Evolutionary conservation across 1,140 invertebrate genomes (phyloP).

Genomic region (Cheumatopsyche charites): DNA sequence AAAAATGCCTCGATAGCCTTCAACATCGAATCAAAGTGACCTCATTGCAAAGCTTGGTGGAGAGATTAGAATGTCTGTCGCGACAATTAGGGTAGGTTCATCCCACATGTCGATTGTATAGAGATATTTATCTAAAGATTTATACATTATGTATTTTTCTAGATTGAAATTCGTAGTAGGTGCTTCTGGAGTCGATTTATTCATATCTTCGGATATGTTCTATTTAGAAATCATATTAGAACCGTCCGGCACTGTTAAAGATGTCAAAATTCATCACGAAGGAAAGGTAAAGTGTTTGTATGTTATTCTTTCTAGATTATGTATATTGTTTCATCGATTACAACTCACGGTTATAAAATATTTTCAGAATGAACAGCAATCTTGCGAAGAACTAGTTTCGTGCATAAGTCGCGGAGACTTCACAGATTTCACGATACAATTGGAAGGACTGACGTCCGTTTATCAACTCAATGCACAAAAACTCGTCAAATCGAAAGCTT

Average conservation of each 20-base stretch:
- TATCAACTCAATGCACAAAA: constrained; percentile 95
- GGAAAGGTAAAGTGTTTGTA: constrained; percentile 62
- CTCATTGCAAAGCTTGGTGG: constrained; percentile 88
- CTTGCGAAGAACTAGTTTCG: constrained; percentile 84
- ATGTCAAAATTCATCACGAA: constrained; percentile 94
- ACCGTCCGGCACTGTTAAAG: constrained; percentile 79
- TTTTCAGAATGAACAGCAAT: constrained; percentile 69
- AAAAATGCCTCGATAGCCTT: constrained; percentile 88
- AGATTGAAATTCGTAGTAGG: constrained; percentile 80
- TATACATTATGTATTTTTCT: constrained; percentile 48
- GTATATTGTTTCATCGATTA: too few species aligned
- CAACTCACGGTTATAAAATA: too few species aligned
- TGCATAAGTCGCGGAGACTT: constrained; percentile 85
- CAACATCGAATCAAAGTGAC: constrained; percentile 95
- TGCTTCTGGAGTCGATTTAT: constrained; percentile 75
- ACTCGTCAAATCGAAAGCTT: constrained; percentile 92
- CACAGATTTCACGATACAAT: constrained; percentile 88
- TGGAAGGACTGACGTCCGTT: constrained; percentile 89
- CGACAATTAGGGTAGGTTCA: constrained; percentile 77
- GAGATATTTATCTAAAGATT: too few species aligned
- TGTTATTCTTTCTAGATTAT: not conserved
- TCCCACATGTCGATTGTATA: not conserved
- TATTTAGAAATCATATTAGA: constrained; percentile 91
- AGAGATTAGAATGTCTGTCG: constrained; percentile 88
- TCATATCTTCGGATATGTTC: constrained; percentile 97